Base-by-base conservation (phyloP, 2,888 invertebrate genomes). In the Kuschelorhynchus macadamiae region DNA sequence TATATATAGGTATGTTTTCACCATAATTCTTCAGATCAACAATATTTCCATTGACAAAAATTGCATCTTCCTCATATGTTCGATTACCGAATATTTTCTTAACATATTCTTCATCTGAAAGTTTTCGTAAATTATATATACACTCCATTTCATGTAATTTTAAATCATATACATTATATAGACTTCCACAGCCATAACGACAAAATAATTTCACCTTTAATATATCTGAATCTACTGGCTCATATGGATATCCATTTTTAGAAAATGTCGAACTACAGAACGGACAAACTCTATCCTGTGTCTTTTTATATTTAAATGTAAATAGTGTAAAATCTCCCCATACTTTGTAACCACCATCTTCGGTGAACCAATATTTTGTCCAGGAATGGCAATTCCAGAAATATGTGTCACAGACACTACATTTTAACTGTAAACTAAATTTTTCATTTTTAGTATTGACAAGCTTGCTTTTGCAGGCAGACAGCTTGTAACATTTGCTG, bases 401-500 rank as follows among this genome's bases (percentile, higher is more conserved):
- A 16, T 32, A 49, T 16, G 16, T 49, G 1, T 25, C 12, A 16
- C 49, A 49, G 9, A n/a, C 8, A 9, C 32, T 16, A 30, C 49
- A 49, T 30, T 49, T 49, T 9, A 49, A 16, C 14, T 49, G 7
- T 14, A 30, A 16, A 12, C 11, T 4, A 16, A 49, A 30, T 16
- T 44, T 44, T 8, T 12, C 30, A 12, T 49, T 30, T 30, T 8
- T 14, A 2, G 14, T 16, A 32, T 30, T 49, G 1, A 49, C 30
- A 7, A 49, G 49, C 9, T 49, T 49, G n/a, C 21, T 30, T 49
- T 49, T 30, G 9, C 49, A 49, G 30, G 32, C 8, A 16, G 49
- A 49, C 9, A 49, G 3, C 32, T 30, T 21, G 30, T 49, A 30
- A 25, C 7, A 7, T 11, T 49, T 30, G 0, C 30, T 12, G 4